phyloP scores from a whole-genome alignment of 2,113 vertebrate genomes.

The Ammospiza caudacuta region DNA sequence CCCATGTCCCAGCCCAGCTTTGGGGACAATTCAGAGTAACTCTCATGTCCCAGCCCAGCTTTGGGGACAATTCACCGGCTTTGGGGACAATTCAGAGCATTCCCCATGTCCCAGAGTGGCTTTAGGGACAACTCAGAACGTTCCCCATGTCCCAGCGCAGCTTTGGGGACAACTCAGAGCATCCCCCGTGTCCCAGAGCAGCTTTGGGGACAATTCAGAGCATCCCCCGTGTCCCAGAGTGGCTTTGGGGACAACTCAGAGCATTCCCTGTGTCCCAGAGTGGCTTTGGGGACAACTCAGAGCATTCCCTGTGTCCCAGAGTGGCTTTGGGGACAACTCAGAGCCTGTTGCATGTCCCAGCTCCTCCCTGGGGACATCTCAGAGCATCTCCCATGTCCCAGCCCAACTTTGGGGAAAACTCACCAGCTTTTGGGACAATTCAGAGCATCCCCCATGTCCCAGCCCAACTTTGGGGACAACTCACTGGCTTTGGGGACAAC shows the following conservation, averaged over 20 bases:
- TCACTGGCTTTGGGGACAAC: background rate
- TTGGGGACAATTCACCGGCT: background rate
- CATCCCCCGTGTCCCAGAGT: rapidly evolving
- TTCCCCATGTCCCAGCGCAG: rapidly evolving
- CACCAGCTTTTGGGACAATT: background rate
- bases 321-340: background rate
- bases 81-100: background rate
- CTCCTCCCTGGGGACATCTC: rapidly evolving
- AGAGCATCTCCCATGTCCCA: background rate
- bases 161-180: background rate
- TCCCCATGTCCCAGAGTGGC: rapidly evolving
- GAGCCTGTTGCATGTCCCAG: too few relatives aligned
- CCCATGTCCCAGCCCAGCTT: rapidly evolving
- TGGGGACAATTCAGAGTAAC: background rate
- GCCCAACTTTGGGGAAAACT: background rate
- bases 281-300: background rate
- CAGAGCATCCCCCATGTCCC: background rate
- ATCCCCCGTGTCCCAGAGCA: rapidly evolving
- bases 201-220: background rate
- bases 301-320: rapidly evolving
- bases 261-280: rapidly evolving
- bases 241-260: background rate
- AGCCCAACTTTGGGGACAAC: rapidly evolving
- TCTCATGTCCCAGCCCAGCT: too few relatives aligned
- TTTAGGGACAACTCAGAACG: too few relatives aligned